Conservation (phyloP, 1,140 invertebrate species). For the Cheumatopsyche charites region DNA sequence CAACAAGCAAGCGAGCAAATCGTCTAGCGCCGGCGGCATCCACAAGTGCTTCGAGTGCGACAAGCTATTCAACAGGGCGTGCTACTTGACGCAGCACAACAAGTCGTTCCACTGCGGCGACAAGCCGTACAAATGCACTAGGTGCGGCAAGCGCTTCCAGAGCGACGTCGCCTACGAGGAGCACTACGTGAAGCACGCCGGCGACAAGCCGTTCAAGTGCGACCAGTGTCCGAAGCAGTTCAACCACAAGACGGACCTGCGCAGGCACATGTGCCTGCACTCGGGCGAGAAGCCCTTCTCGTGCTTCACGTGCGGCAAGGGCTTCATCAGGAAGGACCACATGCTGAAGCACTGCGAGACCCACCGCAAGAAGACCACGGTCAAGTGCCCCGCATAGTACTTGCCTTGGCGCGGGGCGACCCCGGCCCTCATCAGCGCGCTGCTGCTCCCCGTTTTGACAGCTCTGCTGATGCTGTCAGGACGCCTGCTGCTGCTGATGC, state of each 20-base stretch:
- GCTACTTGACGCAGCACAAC: slow-evolving; percentile 88
- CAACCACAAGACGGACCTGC: slow-evolving; percentile 87
- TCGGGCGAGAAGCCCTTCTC: slow-evolving; percentile 80
- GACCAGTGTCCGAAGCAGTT: slow-evolving; percentile 87
- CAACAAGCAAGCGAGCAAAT: slow-evolving; percentile 56
- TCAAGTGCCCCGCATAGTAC: slow-evolving; percentile 51
- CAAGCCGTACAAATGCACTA: slow-evolving; percentile 82
- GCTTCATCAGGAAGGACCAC: slow-evolving; percentile 93
- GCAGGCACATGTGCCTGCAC: slow-evolving; percentile 87
- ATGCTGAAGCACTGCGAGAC: slow-evolving; percentile 92
- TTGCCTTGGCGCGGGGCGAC: slow-evolving; percentile 49
- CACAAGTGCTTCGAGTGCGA: slow-evolving; percentile 83
- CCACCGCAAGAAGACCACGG: slow-evolving; percentile 64
- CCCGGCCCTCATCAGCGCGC: slow-evolving; percentile 27
- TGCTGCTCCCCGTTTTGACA: not conserved
- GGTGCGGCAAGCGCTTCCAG: slow-evolving; percentile 84
- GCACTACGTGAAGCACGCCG: slow-evolving; percentile 78
- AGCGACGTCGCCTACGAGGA: slow-evolving; percentile 69
- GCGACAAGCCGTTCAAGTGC: slow-evolving; percentile 89
- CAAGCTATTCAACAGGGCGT: slow-evolving; percentile 84
- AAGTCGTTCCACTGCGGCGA: slow-evolving; percentile 87
- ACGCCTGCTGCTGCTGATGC: not conserved
- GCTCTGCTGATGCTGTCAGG: not conserved
- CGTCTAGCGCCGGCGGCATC: slow-evolving; percentile 53
- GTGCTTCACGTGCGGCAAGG: slow-evolving; percentile 83